Conservation (phyloP, 1,140 invertebrate genomes). For the Bombus fervidus region DNA sequence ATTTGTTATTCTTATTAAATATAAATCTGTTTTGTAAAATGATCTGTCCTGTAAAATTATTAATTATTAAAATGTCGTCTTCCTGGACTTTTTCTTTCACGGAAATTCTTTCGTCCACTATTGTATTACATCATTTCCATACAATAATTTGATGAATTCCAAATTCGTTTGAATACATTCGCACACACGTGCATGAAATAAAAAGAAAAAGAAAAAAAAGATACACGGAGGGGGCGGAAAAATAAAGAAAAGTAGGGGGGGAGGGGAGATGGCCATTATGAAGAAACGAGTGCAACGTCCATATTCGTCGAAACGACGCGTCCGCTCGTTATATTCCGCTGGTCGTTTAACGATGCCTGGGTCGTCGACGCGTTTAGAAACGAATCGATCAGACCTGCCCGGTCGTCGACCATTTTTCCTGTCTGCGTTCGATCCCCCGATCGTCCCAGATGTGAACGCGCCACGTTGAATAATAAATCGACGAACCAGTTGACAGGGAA, state of each 20-base stretch:
- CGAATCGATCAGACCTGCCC: constrained; percentile 33
- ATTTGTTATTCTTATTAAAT: too few species aligned
- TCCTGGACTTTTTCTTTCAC: too few species aligned
- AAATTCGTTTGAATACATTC: too few species aligned
- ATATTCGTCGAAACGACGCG: constrained; percentile 28
- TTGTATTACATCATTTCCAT: too few species aligned
- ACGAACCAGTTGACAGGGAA: constrained; percentile 6
- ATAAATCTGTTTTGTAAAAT: too few species aligned
- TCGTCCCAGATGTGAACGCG: constrained; percentile 4
- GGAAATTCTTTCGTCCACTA: too few species aligned
- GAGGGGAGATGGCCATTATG: neutral
- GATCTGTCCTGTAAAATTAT: too few species aligned
- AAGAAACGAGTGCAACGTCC: constrained; percentile 2
- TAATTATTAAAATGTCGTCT: too few species aligned
- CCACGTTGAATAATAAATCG: constrained; percentile 24
- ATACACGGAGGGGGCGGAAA: neutral
- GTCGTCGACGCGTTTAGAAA: constrained; percentile 47
- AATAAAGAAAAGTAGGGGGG: neutral
- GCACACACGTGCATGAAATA: neutral
- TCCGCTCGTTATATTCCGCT: constrained; percentile 30
- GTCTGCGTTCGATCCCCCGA: neutral
- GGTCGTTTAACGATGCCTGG: constrained; percentile 31
- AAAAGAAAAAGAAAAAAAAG: neutral
- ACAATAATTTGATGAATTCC: too few species aligned
- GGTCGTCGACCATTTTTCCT: constrained; percentile 27